Evolutionary conservation across 1,140 invertebrate species (phyloP).

Genomic region (Drosophila obscura): DNA sequence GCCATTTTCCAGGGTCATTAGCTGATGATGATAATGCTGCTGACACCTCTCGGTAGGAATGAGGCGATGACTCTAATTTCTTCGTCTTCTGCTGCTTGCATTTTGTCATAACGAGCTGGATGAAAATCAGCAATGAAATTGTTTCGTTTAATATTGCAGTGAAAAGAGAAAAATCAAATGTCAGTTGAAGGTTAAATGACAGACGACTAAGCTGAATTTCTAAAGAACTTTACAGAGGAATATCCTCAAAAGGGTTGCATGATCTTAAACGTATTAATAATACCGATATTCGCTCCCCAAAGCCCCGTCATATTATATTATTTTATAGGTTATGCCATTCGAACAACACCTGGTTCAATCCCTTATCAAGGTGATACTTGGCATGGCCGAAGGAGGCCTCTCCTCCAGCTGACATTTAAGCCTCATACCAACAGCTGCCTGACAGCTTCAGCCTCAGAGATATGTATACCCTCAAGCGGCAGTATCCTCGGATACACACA

Average conservation of each 20-base stretch:
- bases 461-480: conserved; percentile 11
- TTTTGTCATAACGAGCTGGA: conserved; percentile 30
- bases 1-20: conserved; percentile 53
- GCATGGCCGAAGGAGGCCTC: conserved; percentile 1
- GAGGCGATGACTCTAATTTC: neutral
- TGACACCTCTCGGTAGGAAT: neutral
- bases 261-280: too few relatives aligned
- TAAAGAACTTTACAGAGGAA: too few relatives aligned
- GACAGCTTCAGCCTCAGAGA: conserved; percentile 14
- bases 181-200: conserved; percentile 1
- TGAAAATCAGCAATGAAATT: conserved; percentile 26
- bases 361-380: too few relatives aligned
- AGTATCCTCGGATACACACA: neutral
- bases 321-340: too few relatives aligned
- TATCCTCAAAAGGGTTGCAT: too few relatives aligned
- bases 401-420: conserved; percentile 37
- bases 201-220: neutral
- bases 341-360: too few relatives aligned
- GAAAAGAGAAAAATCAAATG: too few relatives aligned
- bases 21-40: conserved; percentile 16
- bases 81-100: conserved; percentile 3
- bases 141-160: conserved; percentile 13
- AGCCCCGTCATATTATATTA: neutral
- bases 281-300: too few relatives aligned
- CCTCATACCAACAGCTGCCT: conserved; percentile 2